Evolutionary conservation across 2,888 invertebrate species (phyloP), one percentile per base, ranked within the genome.

Genomic region (Petrophora chlorosata): DNA sequence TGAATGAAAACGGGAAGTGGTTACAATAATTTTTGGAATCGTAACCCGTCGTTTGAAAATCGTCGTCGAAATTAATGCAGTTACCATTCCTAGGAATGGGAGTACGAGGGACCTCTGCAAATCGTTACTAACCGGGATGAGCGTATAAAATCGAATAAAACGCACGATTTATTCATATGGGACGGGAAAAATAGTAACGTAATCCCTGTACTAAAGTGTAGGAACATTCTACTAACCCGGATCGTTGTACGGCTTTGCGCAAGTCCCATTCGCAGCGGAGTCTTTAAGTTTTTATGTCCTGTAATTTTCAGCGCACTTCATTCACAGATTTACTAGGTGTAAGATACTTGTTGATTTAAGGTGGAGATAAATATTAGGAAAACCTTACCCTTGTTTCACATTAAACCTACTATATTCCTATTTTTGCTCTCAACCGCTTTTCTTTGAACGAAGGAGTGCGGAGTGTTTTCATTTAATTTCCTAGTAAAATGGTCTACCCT

Each of bases 401-500:
- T 9, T 15, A 30, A 9, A 29, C 3, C 9, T 35, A 5, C 10
- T 28, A 25, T 10, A 35, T 44, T 40, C 38, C 26, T 29, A 60
- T 70, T 69, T 70, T 70, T 63, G 53, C 48, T 55, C 61, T 38
- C 61, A 59, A 65, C 67, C 65, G 66, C 62, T 65, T 56, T 51
- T 51, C 56, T 57, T 61, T 59, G 55, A 62, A 62, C 56, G 64
- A 49, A 49, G 56, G 59, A 60, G 61, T 69, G 63, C 58, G 71
- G 67, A 76, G 79, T 85, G 85, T 85, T 86, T 85, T 86, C 85
- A 62, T 86, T 86, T 82, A 78, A 86, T 86, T 85, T 85, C 76
- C 76, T 73, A 71, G 75, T 70, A 65, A 85, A 84, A 82, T 78
- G 78, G 76, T 71, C 72, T 73, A 64, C 76, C 74, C 78, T 81